Percentiles rank a stretch among this genome's conserved stretches.
Evolutionary conservation across 2,113 vertebrate species (phyloP).

Genomic region (Nycticebus coucang): DNA sequence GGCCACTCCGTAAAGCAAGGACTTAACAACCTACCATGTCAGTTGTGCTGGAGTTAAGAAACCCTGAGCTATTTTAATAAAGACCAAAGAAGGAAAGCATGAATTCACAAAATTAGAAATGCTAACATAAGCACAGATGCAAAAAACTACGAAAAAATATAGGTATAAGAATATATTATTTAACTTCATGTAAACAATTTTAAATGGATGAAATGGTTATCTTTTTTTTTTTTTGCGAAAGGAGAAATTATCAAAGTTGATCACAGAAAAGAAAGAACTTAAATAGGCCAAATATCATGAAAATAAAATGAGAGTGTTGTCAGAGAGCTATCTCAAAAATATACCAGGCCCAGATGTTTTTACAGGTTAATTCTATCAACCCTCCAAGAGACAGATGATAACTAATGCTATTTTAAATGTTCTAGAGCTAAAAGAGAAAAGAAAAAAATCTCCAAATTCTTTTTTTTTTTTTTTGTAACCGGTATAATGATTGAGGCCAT

Average conservation of each 20-base stretch:
- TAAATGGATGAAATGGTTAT: background rate
- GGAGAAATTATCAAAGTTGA: background rate
- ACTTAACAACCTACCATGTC: background rate
- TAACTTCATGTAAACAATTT: background rate
- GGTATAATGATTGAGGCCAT: background rate
- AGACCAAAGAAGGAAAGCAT: background rate
- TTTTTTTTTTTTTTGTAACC: background rate
- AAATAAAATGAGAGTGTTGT: background rate
- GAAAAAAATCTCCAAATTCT: background rate
- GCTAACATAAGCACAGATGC: background rate
- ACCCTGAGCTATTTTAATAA: background rate
- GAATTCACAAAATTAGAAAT: background rate
- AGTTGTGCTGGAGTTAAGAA: background rate
- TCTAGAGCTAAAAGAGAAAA: background rate
- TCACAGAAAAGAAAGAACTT: background rate
- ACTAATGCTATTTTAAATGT: background rate
- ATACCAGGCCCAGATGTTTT: background rate
- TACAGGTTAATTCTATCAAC: background rate
- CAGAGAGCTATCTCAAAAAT: background rate
- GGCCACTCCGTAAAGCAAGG: no score
- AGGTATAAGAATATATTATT: background rate
- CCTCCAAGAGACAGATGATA: background rate
- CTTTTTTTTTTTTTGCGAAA: background rate
- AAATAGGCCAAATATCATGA: background rate
- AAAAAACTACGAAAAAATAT: background rate